A percentile compares a stretch with the other conserved stretches of the same genome.
phyloP scores from a whole-genome alignment of 2,888 invertebrate species.

The Lottia scabra region DNA sequence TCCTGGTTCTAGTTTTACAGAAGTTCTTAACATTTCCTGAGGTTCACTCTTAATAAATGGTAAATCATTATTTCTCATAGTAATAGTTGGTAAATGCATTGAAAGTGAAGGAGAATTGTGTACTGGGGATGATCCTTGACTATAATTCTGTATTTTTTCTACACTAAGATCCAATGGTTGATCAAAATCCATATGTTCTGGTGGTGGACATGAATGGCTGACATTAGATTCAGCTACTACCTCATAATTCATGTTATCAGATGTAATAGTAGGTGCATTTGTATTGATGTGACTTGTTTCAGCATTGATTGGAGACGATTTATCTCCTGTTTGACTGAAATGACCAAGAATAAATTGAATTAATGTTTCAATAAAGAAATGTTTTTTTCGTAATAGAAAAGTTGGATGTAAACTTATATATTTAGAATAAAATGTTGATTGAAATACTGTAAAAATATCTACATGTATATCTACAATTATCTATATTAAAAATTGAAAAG shows the following conservation, averaged over 20 bases:
- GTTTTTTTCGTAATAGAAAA: too few relatives aligned
- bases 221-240: neutral
- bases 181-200: neutral
- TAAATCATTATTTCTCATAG: slow-evolving; percentile 4
- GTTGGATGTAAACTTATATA: too few relatives aligned
- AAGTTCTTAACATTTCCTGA: neutral
- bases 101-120: neutral
- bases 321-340: too few relatives aligned
- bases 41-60: slow-evolving; percentile 7
- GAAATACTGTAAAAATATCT: too few relatives aligned
- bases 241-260: neutral
- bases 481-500: too few relatives aligned
- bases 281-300: too few relatives aligned
- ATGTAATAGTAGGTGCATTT: too few relatives aligned
- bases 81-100: slow-evolving; percentile 29
- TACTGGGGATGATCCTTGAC: neutral
- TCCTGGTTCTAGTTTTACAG: neutral
- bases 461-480: too few relatives aligned
- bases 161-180: slow-evolving; percentile 20
- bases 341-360: too few relatives aligned
- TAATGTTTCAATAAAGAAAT: too few relatives aligned
- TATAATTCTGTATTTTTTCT: neutral
- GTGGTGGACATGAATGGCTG: neutral
- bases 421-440: too few relatives aligned
- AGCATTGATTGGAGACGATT: too few relatives aligned